Evolutionary conservation across 1,140 invertebrate genomes (phyloP).

Genomic region (Lithobius niger): DNA sequence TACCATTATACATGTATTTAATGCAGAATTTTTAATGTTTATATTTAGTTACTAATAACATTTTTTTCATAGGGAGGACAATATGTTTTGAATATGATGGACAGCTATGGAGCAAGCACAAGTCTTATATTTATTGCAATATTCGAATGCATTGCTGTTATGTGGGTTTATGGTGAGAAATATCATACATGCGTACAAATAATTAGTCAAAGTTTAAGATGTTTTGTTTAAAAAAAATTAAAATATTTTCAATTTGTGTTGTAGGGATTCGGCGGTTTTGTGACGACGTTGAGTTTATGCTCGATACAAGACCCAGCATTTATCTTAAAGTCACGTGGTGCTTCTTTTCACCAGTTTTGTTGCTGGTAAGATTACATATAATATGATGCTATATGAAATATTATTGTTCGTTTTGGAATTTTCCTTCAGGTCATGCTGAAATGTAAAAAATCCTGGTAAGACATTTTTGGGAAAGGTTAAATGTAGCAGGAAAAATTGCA

Average conservation of each 20-base stretch:
- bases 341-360: slow-evolving; percentile 25
- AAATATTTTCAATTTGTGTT: slow-evolving; percentile 28
- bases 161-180: slow-evolving; percentile 37
- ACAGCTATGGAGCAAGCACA: slow-evolving; percentile 27
- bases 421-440: too few relatives aligned
- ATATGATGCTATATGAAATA: too few relatives aligned
- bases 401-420: too few relatives aligned
- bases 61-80: slow-evolving; percentile 25
- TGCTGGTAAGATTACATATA: too few relatives aligned
- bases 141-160: slow-evolving; percentile 30
- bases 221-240: not conserved
- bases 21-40: not conserved
- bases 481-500: too few relatives aligned
- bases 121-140: slow-evolving; percentile 41
- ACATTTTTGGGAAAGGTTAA: too few relatives aligned
- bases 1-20: not conserved
- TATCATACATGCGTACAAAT: not conserved
- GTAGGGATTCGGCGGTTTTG: slow-evolving; percentile 39
- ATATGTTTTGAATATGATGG: slow-evolving; percentile 32
- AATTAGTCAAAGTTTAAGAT: not conserved
- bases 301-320: slow-evolving; percentile 21
- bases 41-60: not conserved
- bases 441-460: too few relatives aligned
- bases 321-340: slow-evolving; percentile 32
- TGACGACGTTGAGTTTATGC: slow-evolving; percentile 35